A percentile compares a stretch with the other conserved stretches of the same genome.
phyloP scores from a whole-genome alignment of 2,113 vertebrate genomes.

The Podocnemis expansa region DNA sequence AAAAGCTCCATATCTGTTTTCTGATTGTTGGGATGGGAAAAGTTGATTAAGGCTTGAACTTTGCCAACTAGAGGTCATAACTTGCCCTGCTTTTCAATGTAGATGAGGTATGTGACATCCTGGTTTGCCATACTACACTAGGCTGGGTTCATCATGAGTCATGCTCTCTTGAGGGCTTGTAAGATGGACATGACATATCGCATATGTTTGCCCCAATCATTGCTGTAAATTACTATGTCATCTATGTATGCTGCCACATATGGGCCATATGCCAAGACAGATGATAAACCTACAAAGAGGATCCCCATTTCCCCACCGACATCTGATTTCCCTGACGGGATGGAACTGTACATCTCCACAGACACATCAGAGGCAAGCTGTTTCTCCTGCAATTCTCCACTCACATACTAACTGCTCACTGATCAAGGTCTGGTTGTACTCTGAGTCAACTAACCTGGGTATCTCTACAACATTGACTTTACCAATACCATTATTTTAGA shows the following conservation, averaged over 20 bases:
- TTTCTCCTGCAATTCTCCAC: too few relatives aligned
- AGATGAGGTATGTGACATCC: background rate
- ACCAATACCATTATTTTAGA: too few relatives aligned
- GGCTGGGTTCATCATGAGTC: background rate
- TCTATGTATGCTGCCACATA: background rate
- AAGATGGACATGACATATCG: background rate
- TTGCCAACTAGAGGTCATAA: background rate
- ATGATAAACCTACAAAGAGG: too few relatives aligned
- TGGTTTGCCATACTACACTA: background rate
- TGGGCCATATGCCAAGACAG: too few relatives aligned
- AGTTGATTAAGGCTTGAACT: background rate
- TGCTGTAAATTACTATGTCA: background rate
- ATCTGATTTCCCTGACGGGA: too few relatives aligned
- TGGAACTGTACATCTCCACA: too few relatives aligned
- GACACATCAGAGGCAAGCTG: too few relatives aligned
- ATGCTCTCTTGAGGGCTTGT: background rate
- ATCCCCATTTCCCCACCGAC: too few relatives aligned
- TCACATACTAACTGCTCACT: too few relatives aligned
- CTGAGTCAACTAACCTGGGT: too few relatives aligned
- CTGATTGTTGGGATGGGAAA: background rate
- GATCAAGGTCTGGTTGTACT: too few relatives aligned
- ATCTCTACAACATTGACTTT: too few relatives aligned
- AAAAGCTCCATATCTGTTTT: background rate
- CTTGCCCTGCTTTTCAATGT: background rate
- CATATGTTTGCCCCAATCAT: background rate